These are phyloP conservation scores for Cacoxenus indagator DNA, from an alignment of 2,888 invertebrate species.

Conservation along the genomic window DNA sequence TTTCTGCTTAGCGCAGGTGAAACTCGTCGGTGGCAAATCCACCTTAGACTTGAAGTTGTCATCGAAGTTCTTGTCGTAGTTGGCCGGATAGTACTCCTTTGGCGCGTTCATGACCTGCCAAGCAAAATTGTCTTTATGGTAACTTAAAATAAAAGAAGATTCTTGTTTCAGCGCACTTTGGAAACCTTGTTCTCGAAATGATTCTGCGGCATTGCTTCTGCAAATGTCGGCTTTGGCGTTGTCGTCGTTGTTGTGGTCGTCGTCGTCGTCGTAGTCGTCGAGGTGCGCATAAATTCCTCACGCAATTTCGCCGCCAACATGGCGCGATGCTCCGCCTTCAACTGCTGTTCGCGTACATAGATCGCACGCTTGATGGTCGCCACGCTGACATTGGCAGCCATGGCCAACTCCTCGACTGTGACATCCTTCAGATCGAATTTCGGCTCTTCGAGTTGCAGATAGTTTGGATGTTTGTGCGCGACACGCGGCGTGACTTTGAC, in stretches of 20 bases:
- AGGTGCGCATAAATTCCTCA: constrained; percentile 70
- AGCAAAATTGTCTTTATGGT: neutral
- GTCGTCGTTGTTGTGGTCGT: constrained; percentile 70
- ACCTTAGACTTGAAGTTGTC: constrained; percentile 89
- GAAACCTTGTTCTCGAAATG: constrained; percentile 59
- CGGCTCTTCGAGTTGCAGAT: constrained; percentile 66
- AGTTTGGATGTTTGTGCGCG: constrained; percentile 54
- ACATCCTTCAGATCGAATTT: constrained; percentile 65
- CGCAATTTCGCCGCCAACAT: constrained; percentile 58
- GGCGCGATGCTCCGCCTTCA: constrained; percentile 74
- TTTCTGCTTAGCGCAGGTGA: constrained; percentile 89
- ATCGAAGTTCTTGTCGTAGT: constrained; percentile 90
- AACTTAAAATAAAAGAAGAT: neutral
- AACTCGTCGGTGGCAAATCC: constrained; percentile 85
- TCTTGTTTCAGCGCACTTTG: constrained; percentile 48
- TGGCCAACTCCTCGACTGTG: constrained; percentile 74
- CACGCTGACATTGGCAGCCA: constrained; percentile 83
- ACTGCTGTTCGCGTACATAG: constrained; percentile 78
- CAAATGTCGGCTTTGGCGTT: constrained; percentile 55
- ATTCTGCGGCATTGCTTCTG: constrained; percentile 34
- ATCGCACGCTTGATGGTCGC: constrained; percentile 84
- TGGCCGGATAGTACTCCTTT: constrained; percentile 88
- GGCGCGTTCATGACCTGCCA: constrained; percentile 89
- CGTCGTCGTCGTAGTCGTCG: constrained; percentile 70
- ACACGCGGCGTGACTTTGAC: constrained; percentile 36